Evolutionary conservation across 2,888 invertebrate genomes (phyloP), one percentile per base, ranked within the genome.

Genomic region (Catocala sponsa): DNA sequence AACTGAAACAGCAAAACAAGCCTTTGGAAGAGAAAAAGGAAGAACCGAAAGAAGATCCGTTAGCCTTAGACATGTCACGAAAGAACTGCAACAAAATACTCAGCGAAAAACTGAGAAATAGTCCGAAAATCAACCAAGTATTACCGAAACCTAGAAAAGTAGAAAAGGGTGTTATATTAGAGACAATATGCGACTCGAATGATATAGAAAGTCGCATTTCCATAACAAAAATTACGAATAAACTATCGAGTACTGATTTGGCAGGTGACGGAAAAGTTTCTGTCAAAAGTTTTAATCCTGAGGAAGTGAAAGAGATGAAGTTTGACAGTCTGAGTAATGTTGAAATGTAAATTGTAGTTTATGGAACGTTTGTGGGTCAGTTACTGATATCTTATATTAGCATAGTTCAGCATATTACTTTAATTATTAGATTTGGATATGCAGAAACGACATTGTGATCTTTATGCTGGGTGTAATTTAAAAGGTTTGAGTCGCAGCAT

Each of bases 1-100:
- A 98, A 83, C 96, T 97, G 85, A 97, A 97, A 83, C 96, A 94
- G 54, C 94, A 93, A 72, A 92, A 87, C 81, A 93, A 92, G 59
- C 89, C 91, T 11, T 54, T 64, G 54, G 92, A 90, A 65, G 88
- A 87, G 63, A 91, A 88, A 79, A 87, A 79, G 59, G 75, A 79
- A 32, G 84, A 83, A 51, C 75, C 85, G 10, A 89, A 90, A 78
- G 91, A 91, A 78, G 93, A 93, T 51, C 90, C 92, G 0, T 66
- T 90, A 74, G 89, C 91, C 4, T 44, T 94, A 55, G 94, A 94
- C 72, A 94, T 94, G 93, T 90, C 92, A 0, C 91, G 90, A 69
- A 92, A 92, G 71, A 90, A 81, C 47, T 91, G 90, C 65, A 91
- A 89, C 59, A 94, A 92, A 78, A 78, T 92, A 13, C 83, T 94